These are phyloP conservation scores for Corythoichthys haematopterus DNA, from an alignment of 2,113 vertebrate genomes.

Conservation along the genomic window DNA sequence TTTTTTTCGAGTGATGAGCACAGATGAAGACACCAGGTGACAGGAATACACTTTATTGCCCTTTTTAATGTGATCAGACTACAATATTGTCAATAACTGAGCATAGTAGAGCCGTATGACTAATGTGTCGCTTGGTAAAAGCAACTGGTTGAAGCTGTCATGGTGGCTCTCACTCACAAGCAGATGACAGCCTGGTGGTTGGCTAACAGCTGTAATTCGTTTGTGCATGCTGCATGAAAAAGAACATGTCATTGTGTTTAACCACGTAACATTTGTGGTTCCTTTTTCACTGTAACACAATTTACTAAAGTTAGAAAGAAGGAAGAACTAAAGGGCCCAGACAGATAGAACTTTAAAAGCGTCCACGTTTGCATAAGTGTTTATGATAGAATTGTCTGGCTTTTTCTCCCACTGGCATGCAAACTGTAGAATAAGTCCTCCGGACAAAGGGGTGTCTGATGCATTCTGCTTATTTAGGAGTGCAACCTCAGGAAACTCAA, in stretches of 20 bases:
- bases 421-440: constrained; percentile 34
- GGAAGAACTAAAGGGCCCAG: constrained; percentile 3
- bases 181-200: constrained; percentile 33
- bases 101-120: not conserved
- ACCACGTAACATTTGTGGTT: constrained; percentile 50
- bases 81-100: not conserved
- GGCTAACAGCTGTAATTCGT: constrained; percentile 27
- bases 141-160: not conserved
- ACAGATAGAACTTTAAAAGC: constrained; percentile 3
- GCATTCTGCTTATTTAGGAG: constrained; percentile 30
- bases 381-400: constrained; percentile 16
- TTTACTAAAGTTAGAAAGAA: constrained; percentile 32
- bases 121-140: not conserved
- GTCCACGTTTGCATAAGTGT: constrained; percentile 34
- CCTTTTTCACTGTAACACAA: constrained; percentile 29
- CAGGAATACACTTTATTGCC: not conserved
- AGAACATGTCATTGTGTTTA: constrained; percentile 54
- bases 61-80: not conserved
- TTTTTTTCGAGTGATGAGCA: not conserved
- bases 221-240: constrained; percentile 46
- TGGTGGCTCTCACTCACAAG: not conserved
- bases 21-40: not conserved
- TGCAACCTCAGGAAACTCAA: constrained; percentile 22
- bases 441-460: constrained; percentile 16
- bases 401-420: constrained; percentile 24